Percentiles rank a stretch among this genome's conserved stretches.
Conservation (phyloP, 2,888 invertebrate species). For the Dione vanillae region DNA sequence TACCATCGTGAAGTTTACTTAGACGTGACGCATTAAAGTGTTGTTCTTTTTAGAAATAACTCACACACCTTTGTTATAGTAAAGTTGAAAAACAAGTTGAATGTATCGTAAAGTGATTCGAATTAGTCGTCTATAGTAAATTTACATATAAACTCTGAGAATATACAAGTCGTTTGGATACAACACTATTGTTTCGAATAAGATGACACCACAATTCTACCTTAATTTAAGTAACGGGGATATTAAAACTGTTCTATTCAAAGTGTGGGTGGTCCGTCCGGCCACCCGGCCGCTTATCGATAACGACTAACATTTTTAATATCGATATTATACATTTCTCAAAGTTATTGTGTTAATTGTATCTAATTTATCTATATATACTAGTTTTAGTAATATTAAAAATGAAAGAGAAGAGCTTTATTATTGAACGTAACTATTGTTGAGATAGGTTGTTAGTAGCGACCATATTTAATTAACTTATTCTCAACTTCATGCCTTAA, state of each 20-base stretch:
- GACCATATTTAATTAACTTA: no score
- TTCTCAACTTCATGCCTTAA: no score
- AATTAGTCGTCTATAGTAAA: constrained; percentile 13
- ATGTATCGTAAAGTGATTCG: neutral
- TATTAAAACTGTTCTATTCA: constrained; percentile 56
- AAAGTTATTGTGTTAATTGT: constrained; percentile 74
- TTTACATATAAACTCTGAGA: constrained; percentile 29
- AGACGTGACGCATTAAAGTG: constrained; percentile 35
- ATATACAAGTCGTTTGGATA: neutral
- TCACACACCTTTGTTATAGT: constrained; percentile 2
- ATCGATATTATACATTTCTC: constrained; percentile 63
- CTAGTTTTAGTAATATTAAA: neutral
- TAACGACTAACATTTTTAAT: constrained; percentile 65
- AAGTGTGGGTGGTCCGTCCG: constrained; percentile 70
- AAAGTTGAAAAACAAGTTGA: constrained; percentile 4
- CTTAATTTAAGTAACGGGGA: constrained; percentile 56
- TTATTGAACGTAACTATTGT: no score
- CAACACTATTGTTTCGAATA: constrained; percentile 39
- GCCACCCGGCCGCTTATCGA: constrained; percentile 63
- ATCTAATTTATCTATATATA: constrained; percentile 66
- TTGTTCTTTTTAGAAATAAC: constrained; percentile 17
- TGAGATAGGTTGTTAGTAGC: no score
- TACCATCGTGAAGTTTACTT: constrained; percentile 32
- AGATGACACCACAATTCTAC: constrained; percentile 34
- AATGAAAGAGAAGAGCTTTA: neutral